Percentiles rank a stretch among this genome's conserved stretches.
phyloP scores from a whole-genome alignment of 2,113 vertebrate genomes.

The Syrrhaptes paradoxus region DNA sequence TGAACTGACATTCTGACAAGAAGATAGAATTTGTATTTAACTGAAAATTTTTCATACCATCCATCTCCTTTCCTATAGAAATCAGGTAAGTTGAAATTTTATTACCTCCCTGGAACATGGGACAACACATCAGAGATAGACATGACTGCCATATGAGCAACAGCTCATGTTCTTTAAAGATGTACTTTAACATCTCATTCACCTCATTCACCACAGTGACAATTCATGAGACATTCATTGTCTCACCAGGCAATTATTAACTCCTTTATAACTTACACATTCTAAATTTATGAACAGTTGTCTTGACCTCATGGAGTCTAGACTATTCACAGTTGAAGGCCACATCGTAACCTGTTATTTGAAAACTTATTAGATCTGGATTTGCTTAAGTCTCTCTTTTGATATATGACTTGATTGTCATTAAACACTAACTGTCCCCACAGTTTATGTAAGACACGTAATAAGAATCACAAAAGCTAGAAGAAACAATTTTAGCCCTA shows the following conservation, averaged over 20 bases:
- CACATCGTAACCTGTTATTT: background rate
- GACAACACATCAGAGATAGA: background rate
- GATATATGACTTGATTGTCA: background rate
- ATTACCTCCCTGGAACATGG: background rate
- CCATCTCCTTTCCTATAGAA: background rate
- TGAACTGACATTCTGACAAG: background rate
- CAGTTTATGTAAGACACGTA: background rate
- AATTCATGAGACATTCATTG: too few species aligned
- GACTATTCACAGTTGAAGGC: background rate
- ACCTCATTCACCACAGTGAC: background rate
- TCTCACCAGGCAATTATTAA: background rate
- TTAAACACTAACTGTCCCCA: background rate
- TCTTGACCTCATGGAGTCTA: background rate
- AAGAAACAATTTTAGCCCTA: background rate
- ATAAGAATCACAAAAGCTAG: background rate
- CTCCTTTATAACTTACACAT: background rate
- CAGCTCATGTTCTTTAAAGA: background rate
- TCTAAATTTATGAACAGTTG: background rate
- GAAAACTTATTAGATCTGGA: background rate
- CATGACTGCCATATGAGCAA: background rate
- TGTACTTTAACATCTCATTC: background rate
- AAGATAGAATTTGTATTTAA: background rate
- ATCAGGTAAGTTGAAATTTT: background rate
- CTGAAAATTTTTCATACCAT: background rate
- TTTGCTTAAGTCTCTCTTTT: background rate